A percentile compares a stretch with the other conserved stretches of the same genome.
phyloP scores from a whole-genome alignment of 1,140 invertebrate species.

The Apis cerana region DNA sequence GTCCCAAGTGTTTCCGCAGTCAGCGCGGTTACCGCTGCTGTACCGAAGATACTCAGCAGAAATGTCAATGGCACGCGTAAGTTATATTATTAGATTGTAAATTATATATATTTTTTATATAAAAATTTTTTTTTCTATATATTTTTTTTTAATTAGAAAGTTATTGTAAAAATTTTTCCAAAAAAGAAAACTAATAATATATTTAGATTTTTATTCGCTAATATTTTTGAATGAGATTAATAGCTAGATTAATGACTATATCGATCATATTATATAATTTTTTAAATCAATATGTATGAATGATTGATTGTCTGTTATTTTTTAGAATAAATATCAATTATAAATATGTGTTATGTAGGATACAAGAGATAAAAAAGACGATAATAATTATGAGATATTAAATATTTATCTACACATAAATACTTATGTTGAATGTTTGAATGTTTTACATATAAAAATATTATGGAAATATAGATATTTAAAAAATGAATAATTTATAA shows the following conservation, averaged over 20 bases:
- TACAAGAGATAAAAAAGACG: too few relatives aligned
- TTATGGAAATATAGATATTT: too few relatives aligned
- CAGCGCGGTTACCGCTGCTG: slow-evolving; percentile 48
- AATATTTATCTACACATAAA: too few relatives aligned
- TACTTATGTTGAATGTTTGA: too few relatives aligned
- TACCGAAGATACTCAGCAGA: slow-evolving; percentile 79
- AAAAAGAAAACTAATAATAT: not conserved
- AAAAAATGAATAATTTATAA: too few relatives aligned
- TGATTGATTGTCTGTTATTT: not conserved
- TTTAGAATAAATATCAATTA: not conserved
- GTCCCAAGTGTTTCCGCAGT: slow-evolving; percentile 11
- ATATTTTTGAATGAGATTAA: not conserved
- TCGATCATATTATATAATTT: not conserved
- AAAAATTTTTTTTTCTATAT: not conserved
- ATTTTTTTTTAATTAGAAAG: not conserved
- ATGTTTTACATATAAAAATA: too few relatives aligned
- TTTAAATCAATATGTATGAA: not conserved
- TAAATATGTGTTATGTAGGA: not conserved
- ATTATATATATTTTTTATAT: not conserved
- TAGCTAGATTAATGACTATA: not conserved
- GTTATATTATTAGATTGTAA: slow-evolving; percentile 46
- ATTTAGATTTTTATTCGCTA: not conserved
- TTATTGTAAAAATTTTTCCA: not conserved
- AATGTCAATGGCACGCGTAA: slow-evolving; percentile 82
- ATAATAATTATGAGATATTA: too few relatives aligned